A percentile compares a stretch with the other conserved stretches of the same genome.
phyloP scores from a whole-genome alignment of 2,113 vertebrate genomes.

The Gavialis gangeticus region DNA sequence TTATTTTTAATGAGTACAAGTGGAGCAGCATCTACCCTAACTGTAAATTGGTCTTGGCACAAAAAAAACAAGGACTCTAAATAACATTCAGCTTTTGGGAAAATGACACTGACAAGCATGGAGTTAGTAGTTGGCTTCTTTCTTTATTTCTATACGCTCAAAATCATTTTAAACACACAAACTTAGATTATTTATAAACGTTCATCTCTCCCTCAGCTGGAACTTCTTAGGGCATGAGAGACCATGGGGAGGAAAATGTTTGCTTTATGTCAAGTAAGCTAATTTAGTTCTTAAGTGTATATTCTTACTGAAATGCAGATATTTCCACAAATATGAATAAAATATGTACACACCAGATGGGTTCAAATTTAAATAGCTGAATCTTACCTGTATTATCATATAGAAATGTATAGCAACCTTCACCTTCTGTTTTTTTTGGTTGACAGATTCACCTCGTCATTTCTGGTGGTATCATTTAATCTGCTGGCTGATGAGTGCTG shows the following conservation, averaged over 20 bases:
- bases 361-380: neutral
- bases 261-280: neutral
- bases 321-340: neutral
- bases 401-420: neutral
- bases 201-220: neutral
- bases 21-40: neutral
- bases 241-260: neutral
- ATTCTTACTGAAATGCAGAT: neutral
- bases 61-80: neutral
- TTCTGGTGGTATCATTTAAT: slow-evolving; percentile 98
- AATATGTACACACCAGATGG: neutral
- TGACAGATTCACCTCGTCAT: slow-evolving; percentile 91
- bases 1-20: too few species aligned
- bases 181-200: neutral
- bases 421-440: neutral
- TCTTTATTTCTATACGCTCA: neutral
- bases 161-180: neutral
- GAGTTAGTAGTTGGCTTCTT: neutral
- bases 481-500: slow-evolving; percentile 94
- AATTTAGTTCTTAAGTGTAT: neutral
- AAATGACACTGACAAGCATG: neutral
- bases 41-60: neutral
- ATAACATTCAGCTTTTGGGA: neutral
- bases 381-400: neutral
- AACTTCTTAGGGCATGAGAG: neutral